Evolutionary conservation across 2,797 vertebrate species (phyloP).

Genomic region (Coilia nasus): DNA sequence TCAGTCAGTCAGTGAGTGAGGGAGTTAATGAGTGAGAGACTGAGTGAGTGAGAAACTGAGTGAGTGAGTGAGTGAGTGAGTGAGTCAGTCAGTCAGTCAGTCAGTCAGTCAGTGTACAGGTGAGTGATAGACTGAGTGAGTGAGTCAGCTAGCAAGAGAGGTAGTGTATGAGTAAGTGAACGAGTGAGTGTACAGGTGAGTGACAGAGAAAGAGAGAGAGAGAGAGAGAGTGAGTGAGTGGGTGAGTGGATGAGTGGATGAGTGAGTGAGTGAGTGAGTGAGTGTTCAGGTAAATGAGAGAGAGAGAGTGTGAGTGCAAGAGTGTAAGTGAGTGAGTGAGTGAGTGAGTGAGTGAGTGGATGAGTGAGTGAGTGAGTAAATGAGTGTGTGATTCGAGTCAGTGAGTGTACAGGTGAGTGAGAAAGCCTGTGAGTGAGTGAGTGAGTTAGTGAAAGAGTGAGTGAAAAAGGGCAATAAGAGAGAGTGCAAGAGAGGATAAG

Average conservation of each 20-base stretch:
- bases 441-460: neutral
- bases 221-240: too few species aligned
- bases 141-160: too few species aligned
- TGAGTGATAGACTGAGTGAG: neutral
- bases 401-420: neutral
- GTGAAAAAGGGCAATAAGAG: neutral
- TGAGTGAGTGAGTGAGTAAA: constrained; percentile 51
- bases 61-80: constrained; percentile 25
- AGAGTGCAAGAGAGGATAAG: neutral
- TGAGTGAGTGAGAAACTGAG: constrained; percentile 53
- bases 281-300: too few species aligned
- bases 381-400: neutral
- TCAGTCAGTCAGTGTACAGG: constrained; percentile 5
- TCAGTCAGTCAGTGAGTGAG: too few species aligned
- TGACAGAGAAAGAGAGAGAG: too few species aligned
- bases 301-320: too few species aligned
- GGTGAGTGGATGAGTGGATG: too few species aligned
- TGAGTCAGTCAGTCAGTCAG: too few species aligned
- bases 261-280: too few species aligned
- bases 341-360: constrained; percentile 50
- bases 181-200: too few species aligned
- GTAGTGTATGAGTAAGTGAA: too few species aligned
- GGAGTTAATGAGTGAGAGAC: constrained; percentile 43
- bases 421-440: neutral
- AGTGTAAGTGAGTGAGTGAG: too few species aligned